Percentiles rank a stretch among this genome's conserved stretches.
phyloP scores from a whole-genome alignment of 2,113 vertebrate genomes.

The Varanus komodoensis region DNA sequence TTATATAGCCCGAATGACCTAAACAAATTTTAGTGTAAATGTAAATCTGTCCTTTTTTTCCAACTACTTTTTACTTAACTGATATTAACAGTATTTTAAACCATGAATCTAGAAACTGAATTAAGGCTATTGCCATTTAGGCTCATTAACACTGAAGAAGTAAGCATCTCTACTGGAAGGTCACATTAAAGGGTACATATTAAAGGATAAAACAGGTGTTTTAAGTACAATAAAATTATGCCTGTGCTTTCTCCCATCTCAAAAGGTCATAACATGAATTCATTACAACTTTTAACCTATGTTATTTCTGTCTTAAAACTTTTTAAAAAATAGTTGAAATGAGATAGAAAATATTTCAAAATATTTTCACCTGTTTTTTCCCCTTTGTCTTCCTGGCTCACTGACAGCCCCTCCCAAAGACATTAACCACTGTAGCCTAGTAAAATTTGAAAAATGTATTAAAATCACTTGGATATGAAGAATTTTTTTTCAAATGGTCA shows the following conservation, averaged over 20 bases:
- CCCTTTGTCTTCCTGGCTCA: conserved; percentile 68
- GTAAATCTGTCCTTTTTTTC: conserved; percentile 2
- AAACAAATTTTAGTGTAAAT: background rate
- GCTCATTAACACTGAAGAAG: background rate
- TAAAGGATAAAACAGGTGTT: conserved; percentile 47
- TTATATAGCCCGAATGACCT: background rate
- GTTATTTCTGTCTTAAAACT: conserved; percentile 15
- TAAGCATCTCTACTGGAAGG: accelerated
- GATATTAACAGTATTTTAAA: background rate
- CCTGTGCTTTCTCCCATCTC: background rate
- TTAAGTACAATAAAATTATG: conserved; percentile 28
- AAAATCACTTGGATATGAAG: conserved; percentile 37
- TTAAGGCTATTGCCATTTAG: background rate
- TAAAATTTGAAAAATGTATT: conserved; percentile 66
- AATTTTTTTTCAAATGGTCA: conserved; percentile 31
- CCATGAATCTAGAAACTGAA: background rate
- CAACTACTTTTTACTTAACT: background rate
- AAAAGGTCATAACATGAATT: background rate
- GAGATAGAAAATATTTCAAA: conserved; percentile 63
- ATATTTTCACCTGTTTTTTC: conserved; percentile 60
- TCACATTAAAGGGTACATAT: background rate
- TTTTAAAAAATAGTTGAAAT: conserved; percentile 20
- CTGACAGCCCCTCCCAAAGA: conserved; percentile 67
- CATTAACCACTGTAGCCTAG: conserved; percentile 70
- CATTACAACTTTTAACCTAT: background rate